Conservation (phyloP, 2,888 invertebrate species). For the Phlogophora meticulosa region DNA sequence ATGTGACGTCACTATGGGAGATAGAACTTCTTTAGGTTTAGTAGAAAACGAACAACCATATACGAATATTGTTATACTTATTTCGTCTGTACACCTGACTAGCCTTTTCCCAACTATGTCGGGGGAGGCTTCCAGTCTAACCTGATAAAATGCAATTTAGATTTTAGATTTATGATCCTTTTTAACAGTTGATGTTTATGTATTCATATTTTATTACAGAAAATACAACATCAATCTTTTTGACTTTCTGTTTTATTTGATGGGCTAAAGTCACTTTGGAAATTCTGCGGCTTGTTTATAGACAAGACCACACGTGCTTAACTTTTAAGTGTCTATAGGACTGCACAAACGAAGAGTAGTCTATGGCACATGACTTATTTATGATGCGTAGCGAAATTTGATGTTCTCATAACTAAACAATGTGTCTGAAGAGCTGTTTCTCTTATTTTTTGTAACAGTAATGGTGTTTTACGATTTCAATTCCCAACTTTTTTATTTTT, state of each 20-base stretch:
- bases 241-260: not conserved
- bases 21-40: conserved; percentile 12
- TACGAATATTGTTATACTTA: not conserved
- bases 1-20: conserved; percentile 35
- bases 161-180: not conserved
- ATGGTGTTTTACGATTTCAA: not conserved
- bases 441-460: not conserved
- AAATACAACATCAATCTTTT: conserved; percentile 5
- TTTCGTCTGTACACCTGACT: no score
- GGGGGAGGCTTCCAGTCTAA: conserved; percentile 16
- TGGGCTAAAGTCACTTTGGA: not conserved
- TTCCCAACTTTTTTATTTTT: conserved; percentile 5
- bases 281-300: not conserved
- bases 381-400: not conserved
- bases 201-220: conserved; percentile 7
- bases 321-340: not conserved
- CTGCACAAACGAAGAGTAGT: not conserved
- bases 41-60: not conserved
- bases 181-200: conserved; percentile 3
- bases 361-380: not conserved
- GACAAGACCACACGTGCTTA: no score
- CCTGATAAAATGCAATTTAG: not conserved
- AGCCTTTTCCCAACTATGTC: no score
- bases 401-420: not conserved
- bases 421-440: not conserved